Evolutionary conservation across 2,113 vertebrate species (phyloP).

Genomic region (Chaetura pelagica): DNA sequence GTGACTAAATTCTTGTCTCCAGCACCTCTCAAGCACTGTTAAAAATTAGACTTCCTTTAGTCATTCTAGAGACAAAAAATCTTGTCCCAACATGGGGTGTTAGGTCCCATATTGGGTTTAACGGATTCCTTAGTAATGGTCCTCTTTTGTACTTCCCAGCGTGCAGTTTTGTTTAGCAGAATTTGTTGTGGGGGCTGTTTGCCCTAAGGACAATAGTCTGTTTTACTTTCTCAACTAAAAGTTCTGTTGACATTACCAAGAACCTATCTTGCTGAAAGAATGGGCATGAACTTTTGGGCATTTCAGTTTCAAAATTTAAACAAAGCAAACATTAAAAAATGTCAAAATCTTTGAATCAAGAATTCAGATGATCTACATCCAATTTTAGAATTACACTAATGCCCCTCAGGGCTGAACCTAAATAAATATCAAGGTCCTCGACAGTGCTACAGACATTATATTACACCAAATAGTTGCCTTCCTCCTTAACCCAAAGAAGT

Average conservation of each 20-base stretch:
- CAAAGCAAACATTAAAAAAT: background rate
- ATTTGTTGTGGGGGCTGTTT: background rate
- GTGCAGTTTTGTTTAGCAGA: constrained; percentile 22
- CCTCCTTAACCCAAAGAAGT: constrained; percentile 3
- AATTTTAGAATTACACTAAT: constrained; percentile 14
- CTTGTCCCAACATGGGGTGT: constrained; percentile 58
- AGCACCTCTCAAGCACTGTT: constrained; percentile 64
- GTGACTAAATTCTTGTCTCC: constrained; percentile 77
- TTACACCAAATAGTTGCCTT: background rate
- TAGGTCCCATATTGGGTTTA: constrained; percentile 45
- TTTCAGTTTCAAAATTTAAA: background rate
- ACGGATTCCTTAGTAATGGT: constrained; percentile 52
- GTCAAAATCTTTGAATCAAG: constrained; percentile 51
- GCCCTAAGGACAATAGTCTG: background rate
- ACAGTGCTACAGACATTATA: background rate
- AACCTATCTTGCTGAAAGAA: background rate
- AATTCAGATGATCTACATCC: constrained; percentile 25
- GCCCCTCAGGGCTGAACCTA: background rate
- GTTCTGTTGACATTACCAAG: background rate
- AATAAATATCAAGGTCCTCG: background rate
- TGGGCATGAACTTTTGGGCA: background rate
- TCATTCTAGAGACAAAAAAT: constrained; percentile 24
- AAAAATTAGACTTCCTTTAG: constrained; percentile 69
- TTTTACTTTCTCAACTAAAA: background rate
- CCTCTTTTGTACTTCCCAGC: constrained; percentile 69